Base-by-base conservation (phyloP, 2,113 vertebrate species). In the Phalacrocorax pelagicus region DNA sequence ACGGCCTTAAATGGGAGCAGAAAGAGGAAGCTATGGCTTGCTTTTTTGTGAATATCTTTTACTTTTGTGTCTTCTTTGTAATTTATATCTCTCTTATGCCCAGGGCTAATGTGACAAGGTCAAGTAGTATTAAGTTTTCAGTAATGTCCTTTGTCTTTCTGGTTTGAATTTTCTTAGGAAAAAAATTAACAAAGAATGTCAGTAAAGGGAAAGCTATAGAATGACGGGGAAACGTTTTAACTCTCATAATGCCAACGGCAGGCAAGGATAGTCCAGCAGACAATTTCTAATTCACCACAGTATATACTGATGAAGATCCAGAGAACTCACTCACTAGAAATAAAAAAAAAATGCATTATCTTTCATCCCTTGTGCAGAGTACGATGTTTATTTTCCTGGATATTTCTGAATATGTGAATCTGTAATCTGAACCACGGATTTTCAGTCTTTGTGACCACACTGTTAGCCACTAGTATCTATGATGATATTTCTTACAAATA, bases 81-180 rank as follows among this genome's bases (percentile, higher is more conserved):
- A 98, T 97, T 98, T 98, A 98, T 98, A 97, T 98, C 98, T 97
- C 94, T 98, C 94, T 97, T 97, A 98, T 98, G 98, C 98, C 98
- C 96, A 98, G 90, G 98, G 98, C 98, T 98, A 98, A 97, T 98
- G 98, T 98, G 98, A 98, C 98, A 98, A 98, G 98, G 98, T 98
- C 98, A 98, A 98, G 96, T 97, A 92, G 98, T 98, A 98, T 98
- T 98, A 97, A 97, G 98, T 98, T 98, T 98, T 98, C 98, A 84
- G 96, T 98, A 98, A 98, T 98, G 98, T 98, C 98, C 94, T 98
- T 98, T 98, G 97, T 98, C 98, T 98, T 98, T 98, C 98, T 98
- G 98, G 98, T 98, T 98, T 98, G 98, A 98, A 98, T 98, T 98
- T 98, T 98, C 98, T 96, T 97, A 74, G 88, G 96, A 96, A 98